Base-by-base conservation (phyloP, 53 echinoderm and acorn worm genomes). In the Paelopatides confundens region DNA sequence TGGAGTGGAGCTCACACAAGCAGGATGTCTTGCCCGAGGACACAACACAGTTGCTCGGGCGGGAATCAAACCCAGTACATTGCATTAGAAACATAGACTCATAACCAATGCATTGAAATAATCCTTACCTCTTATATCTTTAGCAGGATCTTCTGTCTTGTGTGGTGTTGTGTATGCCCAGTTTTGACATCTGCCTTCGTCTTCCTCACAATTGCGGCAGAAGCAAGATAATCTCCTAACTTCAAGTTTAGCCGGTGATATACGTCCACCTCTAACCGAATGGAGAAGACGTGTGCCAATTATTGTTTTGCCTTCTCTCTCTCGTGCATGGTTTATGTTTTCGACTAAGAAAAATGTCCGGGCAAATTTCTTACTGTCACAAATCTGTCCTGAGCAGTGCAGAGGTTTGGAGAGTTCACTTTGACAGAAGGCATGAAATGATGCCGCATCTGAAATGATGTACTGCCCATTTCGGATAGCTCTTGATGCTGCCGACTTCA, bases 401-500 rank as follows among this genome's bases (percentile, higher is more conserved):
- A 62, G n/a, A n/a, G 11, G 31, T 63, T 58, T 58, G 4, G 9
- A 82, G 17, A 62, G 32, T 62, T 82, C 31, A 31, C 14, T 82
- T 58, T 82, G 13, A 35, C 82, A 82, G 32, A 30, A 49, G 79
- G 47, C 79, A 15, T 53, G 24, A 50, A 51, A 49, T 37, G 33
- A 69, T 34, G 0, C 36, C 2, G 36, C 69, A 69, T 69, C 69
- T 69, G 69, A 34, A 69, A 69, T 69, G 5, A 78, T 0, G 4
- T 46, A 78, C 50, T 78, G 50, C 3, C 50, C 50, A 49, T 78
- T 51, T 8, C 8, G 12, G 24, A 53, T 51, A 31, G 79, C 50
- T 51, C 29, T 49, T 27, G 79, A 53, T 78, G 54, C 50, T 78
- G 79, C 29, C 15, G 50, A 53, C 54, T 91, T 94, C 40, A 94